Percentiles rank a stretch among this genome's conserved stretches.
phyloP scores from a whole-genome alignment of 2,888 invertebrate species.

The Galeopsomyia nigrocyanea region DNA sequence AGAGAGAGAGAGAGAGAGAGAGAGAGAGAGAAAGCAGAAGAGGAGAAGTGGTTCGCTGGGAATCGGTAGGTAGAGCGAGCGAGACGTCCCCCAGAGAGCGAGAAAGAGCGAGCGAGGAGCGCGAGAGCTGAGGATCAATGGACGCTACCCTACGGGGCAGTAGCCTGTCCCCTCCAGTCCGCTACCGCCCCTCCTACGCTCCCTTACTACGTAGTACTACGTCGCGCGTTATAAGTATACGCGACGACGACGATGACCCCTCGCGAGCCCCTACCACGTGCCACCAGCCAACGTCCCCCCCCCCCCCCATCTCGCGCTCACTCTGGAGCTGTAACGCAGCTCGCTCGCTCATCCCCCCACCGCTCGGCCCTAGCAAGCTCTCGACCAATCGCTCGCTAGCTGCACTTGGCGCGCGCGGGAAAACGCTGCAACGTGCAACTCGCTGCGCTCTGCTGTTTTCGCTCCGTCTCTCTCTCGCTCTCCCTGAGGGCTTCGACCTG shows the following conservation, averaged over 20 bases:
- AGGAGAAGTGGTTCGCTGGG: constrained; percentile 30
- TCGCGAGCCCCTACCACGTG: constrained; percentile 16
- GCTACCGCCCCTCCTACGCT: constrained; percentile 41
- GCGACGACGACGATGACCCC: constrained; percentile 36
- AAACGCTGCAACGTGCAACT: constrained; percentile 50
- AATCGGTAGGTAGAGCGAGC: constrained; percentile 40
- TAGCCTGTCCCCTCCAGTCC: constrained; percentile 48
- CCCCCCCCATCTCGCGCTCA: constrained; percentile 29
- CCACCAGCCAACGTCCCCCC: constrained; percentile 22
- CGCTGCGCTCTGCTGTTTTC: background rate
- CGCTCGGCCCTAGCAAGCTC: background rate
- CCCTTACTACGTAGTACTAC: constrained; percentile 57
- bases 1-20: no score
- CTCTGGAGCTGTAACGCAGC: constrained; percentile 30
- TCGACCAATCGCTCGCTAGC: constrained; percentile 54
- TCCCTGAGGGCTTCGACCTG: background rate
- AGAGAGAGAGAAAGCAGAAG: background rate
- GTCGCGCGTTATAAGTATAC: constrained; percentile 12
- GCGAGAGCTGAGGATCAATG: constrained; percentile 60
- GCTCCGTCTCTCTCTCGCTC: background rate
- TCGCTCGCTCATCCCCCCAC: constrained; percentile 26
- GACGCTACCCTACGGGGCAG: constrained; percentile 63
- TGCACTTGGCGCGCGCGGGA: constrained; percentile 64
- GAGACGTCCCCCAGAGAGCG: constrained; percentile 31
- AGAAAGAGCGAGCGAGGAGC: constrained; percentile 34